Base-by-base conservation (phyloP, 2,797 vertebrate species). In the Bradypodion pumilum region DNA sequence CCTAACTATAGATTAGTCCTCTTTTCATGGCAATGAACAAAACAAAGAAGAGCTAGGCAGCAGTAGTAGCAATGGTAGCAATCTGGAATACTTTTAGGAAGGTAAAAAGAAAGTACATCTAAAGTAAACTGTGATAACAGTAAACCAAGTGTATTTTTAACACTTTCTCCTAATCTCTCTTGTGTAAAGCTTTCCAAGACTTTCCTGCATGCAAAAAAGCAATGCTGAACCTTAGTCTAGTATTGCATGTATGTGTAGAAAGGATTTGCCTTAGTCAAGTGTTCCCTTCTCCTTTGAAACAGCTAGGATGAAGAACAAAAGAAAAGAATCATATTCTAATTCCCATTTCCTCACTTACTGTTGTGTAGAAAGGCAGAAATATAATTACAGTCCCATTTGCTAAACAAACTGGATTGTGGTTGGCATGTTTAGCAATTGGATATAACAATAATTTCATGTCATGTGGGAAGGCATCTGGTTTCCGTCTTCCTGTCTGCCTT, bases 1-100 rank as follows among this genome's bases (percentile, higher is more conserved):
- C 37, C 65, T 40, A n/a, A n/a, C n/a, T n/a, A 69, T 69, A 29
- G 84, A 81, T 85, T 85, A 4, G 8, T 56, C 44, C 73, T 32
- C 35, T 29, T 82, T 86, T 52, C 23, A 21, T 19, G 52, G 52
- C 35, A 52, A 0, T 56, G 74, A 78, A 16, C 59, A n/a, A 65
- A 66, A 32, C 27, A 80, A 2, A 44, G 40, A 16, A 15, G 40
- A 40, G n/a, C n/a, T n/a, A n/a, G n/a, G n/a, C n/a, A n/a, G 29
- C 65, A 59, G 25, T 15, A n/a, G 29, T 29, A 3, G 2, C 66
- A 85, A 72, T 60, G 75, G 1, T 19, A 74, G 1, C 35, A 56
- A 77, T 74, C 35, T 79, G 29, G 19, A 25, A 10, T 74, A 63
- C 29, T 56, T 0, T 87, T 79, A 46, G 75, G 35, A 3, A 79